A percentile compares a stretch with the other conserved stretches of the same genome.
Conservation (phyloP, 2,888 invertebrate genomes). For the Salpingus planirostris region DNA sequence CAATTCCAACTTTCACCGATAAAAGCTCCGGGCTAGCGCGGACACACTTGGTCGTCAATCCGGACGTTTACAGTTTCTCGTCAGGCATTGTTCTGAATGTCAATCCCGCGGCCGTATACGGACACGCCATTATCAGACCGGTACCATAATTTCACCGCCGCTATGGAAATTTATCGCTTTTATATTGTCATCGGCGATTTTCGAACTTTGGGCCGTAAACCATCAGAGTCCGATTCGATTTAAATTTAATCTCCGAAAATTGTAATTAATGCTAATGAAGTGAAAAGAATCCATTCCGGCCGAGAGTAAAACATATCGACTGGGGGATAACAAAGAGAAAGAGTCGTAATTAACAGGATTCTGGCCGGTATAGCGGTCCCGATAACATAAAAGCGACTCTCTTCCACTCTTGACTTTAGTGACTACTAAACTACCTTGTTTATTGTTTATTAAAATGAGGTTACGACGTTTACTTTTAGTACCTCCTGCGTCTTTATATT, state of each 20-base stretch:
- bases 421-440: conserved; percentile 33
- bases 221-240: no score
- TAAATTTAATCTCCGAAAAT: conserved; percentile 4
- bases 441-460: conserved; percentile 39
- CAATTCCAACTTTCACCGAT: conserved; percentile 39
- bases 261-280: conserved; percentile 14
- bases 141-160: conserved; percentile 1
- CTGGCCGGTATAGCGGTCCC: conserved; percentile 15
- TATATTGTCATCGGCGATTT: conserved; percentile 6
- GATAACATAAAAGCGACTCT: conserved; percentile 25
- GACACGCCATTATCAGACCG: conserved; percentile 1
- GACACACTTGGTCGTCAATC: conserved; percentile 8
- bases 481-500: conserved; percentile 14
- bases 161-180: conserved; percentile 6
- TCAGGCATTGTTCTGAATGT: conserved; percentile 12
- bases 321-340: conserved; percentile 14
- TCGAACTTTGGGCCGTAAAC: no score
- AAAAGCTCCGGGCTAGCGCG: conserved; percentile 18
- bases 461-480: conserved; percentile 24
- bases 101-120: conserved; percentile 3
- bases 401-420: conserved; percentile 29
- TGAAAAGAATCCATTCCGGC: conserved; percentile 12
- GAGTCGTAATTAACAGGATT: conserved; percentile 15
- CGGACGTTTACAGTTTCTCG: conserved; percentile 8
- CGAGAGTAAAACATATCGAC: conserved; percentile 9